These are phyloP conservation scores for Narcine bancroftii DNA, from an alignment of 2,113 vertebrate genomes.

Conservation along the genomic window DNA sequence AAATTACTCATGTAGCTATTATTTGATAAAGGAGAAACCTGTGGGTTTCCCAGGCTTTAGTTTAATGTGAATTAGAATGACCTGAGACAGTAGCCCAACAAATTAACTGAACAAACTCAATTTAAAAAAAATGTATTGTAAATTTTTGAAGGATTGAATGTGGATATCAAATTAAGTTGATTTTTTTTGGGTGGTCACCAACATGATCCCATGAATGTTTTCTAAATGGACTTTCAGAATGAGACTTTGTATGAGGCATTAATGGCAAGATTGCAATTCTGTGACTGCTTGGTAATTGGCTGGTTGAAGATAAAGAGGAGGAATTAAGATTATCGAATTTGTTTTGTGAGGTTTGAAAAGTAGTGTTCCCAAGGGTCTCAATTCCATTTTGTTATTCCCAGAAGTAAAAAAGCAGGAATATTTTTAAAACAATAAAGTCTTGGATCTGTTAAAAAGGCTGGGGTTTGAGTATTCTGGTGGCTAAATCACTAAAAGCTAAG, in stretches of 20 bases:
- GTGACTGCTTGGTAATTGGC: background rate
- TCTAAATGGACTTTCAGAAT: background rate
- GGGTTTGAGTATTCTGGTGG: too few species aligned
- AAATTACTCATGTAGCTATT: background rate
- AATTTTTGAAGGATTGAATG: background rate
- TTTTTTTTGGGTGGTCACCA: background rate
- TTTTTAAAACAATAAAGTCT: too few species aligned
- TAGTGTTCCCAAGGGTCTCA: background rate
- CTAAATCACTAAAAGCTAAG: too few species aligned
- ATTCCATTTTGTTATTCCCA: background rate
- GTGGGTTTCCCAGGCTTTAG: background rate
- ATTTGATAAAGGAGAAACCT: background rate
- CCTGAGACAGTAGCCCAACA: background rate
- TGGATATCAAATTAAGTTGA: background rate
- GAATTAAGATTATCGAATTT: background rate
- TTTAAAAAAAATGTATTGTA: background rate
- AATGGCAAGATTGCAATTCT: background rate
- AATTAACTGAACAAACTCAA: background rate
- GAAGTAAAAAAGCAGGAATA: too few species aligned
- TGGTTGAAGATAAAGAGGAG: background rate
- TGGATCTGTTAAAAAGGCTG: too few species aligned
- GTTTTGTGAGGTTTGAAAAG: background rate
- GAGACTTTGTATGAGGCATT: background rate
- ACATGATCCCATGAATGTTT: background rate
- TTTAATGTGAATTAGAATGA: background rate